phyloP scores from a whole-genome alignment of 1,140 invertebrate species.

The Armadillidium nasatum region DNA sequence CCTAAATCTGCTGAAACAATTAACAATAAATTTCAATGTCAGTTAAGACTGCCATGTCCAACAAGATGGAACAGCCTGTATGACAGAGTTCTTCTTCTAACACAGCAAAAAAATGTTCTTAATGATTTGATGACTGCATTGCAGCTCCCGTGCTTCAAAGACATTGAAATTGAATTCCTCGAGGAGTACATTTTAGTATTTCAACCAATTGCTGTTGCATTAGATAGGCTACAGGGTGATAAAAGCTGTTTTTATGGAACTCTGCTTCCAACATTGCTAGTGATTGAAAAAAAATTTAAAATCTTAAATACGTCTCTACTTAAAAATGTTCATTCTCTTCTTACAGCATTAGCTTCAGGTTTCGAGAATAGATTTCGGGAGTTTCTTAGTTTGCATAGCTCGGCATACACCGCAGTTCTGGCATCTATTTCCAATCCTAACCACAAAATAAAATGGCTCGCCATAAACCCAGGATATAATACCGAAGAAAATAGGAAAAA shows the following conservation, averaged over 20 bases:
- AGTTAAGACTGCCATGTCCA: too few species aligned
- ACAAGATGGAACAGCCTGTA: background rate
- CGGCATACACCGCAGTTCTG: background rate
- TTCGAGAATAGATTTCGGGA: background rate
- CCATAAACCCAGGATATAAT: background rate
- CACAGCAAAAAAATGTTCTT: background rate
- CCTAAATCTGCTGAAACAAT: too few species aligned
- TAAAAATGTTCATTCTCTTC: background rate
- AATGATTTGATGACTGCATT: background rate
- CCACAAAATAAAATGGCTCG: background rate
- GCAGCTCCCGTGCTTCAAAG: background rate
- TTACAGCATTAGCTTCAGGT: background rate
- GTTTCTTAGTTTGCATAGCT: background rate
- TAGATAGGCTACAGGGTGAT: background rate
- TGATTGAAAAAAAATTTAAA: background rate
- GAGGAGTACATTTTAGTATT: background rate
- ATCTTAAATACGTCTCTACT: background rate
- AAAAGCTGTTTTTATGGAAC: background rate
- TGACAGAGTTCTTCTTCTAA: background rate
- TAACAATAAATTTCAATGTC: too few species aligned
- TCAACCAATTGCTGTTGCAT: background rate
- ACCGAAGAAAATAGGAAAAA: background rate
- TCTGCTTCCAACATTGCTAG: background rate
- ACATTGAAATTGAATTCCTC: background rate
- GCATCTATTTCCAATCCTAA: background rate